Conservation (phyloP, 2,113 vertebrate genomes). For the Eurystomus gularis region DNA sequence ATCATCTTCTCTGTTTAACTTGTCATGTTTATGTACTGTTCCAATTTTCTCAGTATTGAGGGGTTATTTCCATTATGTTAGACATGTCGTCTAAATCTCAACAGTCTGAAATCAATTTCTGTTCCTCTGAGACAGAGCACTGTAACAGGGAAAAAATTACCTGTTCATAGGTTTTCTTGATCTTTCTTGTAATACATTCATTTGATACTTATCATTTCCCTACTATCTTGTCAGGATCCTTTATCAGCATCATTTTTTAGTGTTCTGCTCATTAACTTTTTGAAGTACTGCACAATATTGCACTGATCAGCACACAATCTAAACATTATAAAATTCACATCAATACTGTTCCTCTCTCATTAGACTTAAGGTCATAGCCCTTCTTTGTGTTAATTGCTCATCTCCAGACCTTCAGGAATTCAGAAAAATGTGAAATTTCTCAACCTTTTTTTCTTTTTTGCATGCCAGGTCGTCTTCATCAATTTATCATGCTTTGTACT, state of each 20-base stretch:
- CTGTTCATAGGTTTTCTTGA: neutral
- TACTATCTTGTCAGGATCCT: neutral
- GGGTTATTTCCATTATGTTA: slow-evolving; percentile 39
- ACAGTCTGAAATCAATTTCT: slow-evolving; percentile 23
- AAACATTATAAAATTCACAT: slow-evolving; percentile 23
- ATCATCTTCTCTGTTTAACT: slow-evolving; percentile 36
- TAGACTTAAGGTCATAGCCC: neutral
- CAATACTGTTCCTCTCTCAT: neutral
- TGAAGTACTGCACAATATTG: neutral
- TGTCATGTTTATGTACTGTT: slow-evolving; percentile 55
- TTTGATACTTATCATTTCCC: slow-evolving; percentile 8
- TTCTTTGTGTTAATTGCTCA: neutral
- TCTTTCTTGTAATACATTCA: neutral
- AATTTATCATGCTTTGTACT: slow-evolving; percentile 1
- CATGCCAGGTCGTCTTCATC: neutral
- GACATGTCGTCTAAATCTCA: slow-evolving; percentile 10
- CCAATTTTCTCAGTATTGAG: slow-evolving; percentile 17
- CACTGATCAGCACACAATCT: neutral
- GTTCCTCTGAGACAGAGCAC: neutral
- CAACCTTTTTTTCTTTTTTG: neutral
- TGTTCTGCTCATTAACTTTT: slow-evolving; percentile 31
- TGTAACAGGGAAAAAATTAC: neutral
- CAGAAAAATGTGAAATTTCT: neutral
- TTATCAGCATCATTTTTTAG: neutral
- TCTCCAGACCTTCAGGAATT: neutral